Percentiles rank a stretch among this genome's conserved stretches.
Evolutionary conservation across 1,140 invertebrate species (phyloP).

Genomic region (Euwallacea similis): DNA sequence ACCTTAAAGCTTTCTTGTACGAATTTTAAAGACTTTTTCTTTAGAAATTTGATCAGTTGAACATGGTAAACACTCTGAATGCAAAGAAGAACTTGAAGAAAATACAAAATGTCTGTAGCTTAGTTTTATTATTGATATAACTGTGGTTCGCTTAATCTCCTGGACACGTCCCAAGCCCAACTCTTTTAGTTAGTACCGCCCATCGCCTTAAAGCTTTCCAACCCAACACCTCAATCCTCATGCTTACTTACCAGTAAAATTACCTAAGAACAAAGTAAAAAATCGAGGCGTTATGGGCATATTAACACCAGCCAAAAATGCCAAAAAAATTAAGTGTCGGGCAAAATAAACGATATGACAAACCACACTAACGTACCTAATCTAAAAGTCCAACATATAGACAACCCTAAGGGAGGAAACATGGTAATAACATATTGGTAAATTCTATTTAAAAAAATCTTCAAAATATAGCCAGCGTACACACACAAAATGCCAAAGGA

Average conservation of each 20-base stretch:
- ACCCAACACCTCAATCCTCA: neutral
- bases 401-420: constrained; percentile 44
- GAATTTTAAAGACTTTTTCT: too few species aligned
- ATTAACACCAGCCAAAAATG: constrained; percentile 5
- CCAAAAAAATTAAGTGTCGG: constrained; percentile 5
- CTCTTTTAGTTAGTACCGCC: too few species aligned
- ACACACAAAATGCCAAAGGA: constrained; percentile 34
- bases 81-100: too few species aligned
- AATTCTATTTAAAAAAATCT: constrained; percentile 10
- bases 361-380: constrained; percentile 28
- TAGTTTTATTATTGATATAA: too few species aligned
- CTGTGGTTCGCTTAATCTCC: too few species aligned
- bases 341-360: constrained; percentile 21
- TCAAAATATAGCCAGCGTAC: constrained; percentile 49
- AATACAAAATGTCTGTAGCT: too few species aligned
- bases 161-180: too few species aligned
- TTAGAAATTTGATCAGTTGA: too few species aligned
- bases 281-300: neutral
- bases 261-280: neutral
- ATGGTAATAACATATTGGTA: constrained; percentile 15
- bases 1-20: too few species aligned
- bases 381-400: constrained; percentile 47
- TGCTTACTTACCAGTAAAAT: constrained; percentile 14
- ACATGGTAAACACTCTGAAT: too few species aligned
- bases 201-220: too few species aligned